Base-by-base conservation (phyloP, 2,113 vertebrate species). In the Gadus macrocephalus region DNA sequence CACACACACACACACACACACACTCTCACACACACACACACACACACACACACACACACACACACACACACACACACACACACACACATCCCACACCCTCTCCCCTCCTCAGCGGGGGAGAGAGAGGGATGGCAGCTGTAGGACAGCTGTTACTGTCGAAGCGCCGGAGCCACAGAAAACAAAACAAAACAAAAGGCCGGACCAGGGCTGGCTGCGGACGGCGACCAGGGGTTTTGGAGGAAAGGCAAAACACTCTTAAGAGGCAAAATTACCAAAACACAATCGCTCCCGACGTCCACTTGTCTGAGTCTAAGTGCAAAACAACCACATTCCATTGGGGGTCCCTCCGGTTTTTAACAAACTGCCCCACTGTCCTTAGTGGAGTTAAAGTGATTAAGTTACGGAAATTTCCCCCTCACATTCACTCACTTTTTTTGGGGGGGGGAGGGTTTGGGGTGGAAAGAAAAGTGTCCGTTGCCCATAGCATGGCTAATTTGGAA, bases 91-190 rank as follows among this genome's bases (percentile, higher is more conserved):
- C 31, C 31, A 35, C 31, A 35, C 31, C 31, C 31, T 9, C 5
- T 14, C 42, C 9, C 42, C 42, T 14, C 42, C 89, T 85, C 92
- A 12, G 20, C 62, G 22, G 27, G 22, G 27, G 12, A 17, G 25
- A 92, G 93, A 89, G 89, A 84, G 91, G 88, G 89, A 93, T 91
- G 92, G 94, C 95, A 96, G 95, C 95, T 96, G 95, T 92, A 92
- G 91, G 91, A 93, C 95, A 96, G 95, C 95, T 96, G 95, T 95
- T 93, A 85, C 88, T 74, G 80, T 82, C 62, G 11, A 8, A 19
- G 70, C 78, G 88, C 87, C 89, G 78, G 62, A 88, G 87, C 76
- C 80, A 81, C 60, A 70, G 78, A 49, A 81, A 78, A 69, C 76
- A 78, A 70, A 77, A 68, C 80, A 75, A 82, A 80, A 78, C 81